Evolutionary conservation across 2,797 vertebrate genomes (phyloP).

Genomic region (Cyprinella venusta): DNA sequence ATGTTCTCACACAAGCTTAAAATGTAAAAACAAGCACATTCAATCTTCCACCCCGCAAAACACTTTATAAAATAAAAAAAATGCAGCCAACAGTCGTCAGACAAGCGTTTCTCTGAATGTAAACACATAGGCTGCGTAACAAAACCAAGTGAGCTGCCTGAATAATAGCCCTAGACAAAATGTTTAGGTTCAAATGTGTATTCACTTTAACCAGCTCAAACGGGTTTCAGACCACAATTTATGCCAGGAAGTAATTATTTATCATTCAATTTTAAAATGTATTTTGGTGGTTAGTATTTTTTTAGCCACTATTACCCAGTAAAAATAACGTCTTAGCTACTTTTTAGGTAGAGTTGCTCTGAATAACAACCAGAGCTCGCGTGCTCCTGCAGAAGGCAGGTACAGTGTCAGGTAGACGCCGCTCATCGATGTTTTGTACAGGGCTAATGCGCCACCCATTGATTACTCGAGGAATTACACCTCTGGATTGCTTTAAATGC

Average conservation of each 20-base stretch:
- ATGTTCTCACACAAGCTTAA: conserved; percentile 3
- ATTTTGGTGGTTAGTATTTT: background rate
- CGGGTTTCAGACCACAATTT: background rate
- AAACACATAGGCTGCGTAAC: conserved; percentile 15
- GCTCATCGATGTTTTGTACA: conserved; percentile 56
- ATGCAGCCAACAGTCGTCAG: conserved; percentile 7
- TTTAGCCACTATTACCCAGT: background rate
- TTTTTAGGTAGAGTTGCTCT: background rate
- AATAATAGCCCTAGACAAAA: background rate
- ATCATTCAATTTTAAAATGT: background rate
- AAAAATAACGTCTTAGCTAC: background rate
- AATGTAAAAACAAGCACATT: conserved; percentile 21
- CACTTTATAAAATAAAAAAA: conserved; percentile 19
- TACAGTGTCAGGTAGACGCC: conserved; percentile 29
- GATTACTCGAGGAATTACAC: conserved; percentile 63
- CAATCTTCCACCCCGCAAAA: conserved; percentile 7
- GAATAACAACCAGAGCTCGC: background rate
- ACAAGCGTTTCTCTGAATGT: conserved; percentile 10
- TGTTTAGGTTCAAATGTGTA: background rate
- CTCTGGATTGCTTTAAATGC: background rate
- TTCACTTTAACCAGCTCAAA: background rate
- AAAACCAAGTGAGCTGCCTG: background rate
- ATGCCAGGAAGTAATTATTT: background rate
- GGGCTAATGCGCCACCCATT: conserved; percentile 81
- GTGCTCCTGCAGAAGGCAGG: conserved; percentile 18